Base-by-base conservation (phyloP, 1,140 invertebrate genomes). In the Saxidomus purpurata region DNA sequence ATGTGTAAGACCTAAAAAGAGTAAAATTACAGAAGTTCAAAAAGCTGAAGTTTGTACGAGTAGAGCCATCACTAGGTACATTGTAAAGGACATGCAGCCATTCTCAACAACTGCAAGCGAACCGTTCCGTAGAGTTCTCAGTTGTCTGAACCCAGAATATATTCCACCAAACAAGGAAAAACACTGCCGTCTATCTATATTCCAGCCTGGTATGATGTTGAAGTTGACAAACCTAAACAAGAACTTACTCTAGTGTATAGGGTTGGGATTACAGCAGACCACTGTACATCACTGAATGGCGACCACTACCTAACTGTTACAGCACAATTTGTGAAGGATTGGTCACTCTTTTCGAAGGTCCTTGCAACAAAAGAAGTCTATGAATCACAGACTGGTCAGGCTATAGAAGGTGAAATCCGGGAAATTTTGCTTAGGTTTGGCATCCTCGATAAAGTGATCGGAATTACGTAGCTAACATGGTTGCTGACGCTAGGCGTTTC, bases 191-290 rank as follows among this genome's bases (percentile, higher is more conserved):
- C 59, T 4, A 63, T 63, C 19, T 15, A 19, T n/a, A 71, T 71
- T 31, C 67, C 67, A 71, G 67, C 67, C 67, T 71, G 67, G 67
- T 71, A 71, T 40, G 67, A 71, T 3, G 67, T 71, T 25, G 67
- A 71, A 22, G 28, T 71, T 6, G 4, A 31, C 11, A 71, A 71
- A 71, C 31, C 31, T 9, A 71, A 15, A 74, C 69, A 74, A 74
- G 69, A 74, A 4, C 34, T 74, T 1, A 1, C 69, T 38, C 1
- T 6, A 38, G 69, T 74, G 36, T 74, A 31, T 74, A 1, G 17
- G 1, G 17, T 74, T 6, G 69, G 40, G 38, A 74, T 74, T 8
- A 74, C 69, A 3, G 69, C 69, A 6, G 69, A 74, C n/a, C 69
- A 36, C 17, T 74, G 69, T 31, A 74, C 69, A 74, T 74, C 69